Evolutionary conservation across 2,797 vertebrate species (phyloP).

Genomic region (Luscinia megarhynchos): DNA sequence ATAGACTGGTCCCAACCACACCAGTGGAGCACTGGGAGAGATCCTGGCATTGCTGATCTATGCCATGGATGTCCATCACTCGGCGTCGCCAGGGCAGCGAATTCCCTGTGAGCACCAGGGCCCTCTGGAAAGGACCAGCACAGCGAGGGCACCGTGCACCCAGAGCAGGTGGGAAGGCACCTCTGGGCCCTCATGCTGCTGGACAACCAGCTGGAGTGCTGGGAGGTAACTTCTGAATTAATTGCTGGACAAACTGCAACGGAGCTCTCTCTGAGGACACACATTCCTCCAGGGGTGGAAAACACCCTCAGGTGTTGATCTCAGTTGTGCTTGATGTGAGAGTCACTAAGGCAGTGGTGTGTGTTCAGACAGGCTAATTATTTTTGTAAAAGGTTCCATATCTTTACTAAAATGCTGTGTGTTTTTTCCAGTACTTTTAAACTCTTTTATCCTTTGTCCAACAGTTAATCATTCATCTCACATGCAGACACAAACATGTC

Average conservation of each 20-base stretch:
- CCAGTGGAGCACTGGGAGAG: neutral
- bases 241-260: neutral
- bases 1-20: neutral
- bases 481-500: neutral
- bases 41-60: too few relatives aligned
- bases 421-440: neutral
- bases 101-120: neutral
- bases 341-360: neutral
- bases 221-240: neutral
- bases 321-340: neutral
- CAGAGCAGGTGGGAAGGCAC: neutral
- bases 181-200: neutral
- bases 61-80: neutral
- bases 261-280: neutral
- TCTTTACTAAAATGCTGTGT: neutral
- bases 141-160: rapidly evolving
- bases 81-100: rapidly evolving
- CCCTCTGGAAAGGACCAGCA: neutral
- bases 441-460: neutral
- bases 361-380: rapidly evolving
- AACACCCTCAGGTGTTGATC: neutral
- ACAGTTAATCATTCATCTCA: neutral
- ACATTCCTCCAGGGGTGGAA: neutral
- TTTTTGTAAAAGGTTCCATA: neutral
- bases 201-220: neutral